A percentile compares a stretch with the other conserved stretches of the same genome.
Conservation (phyloP, 2,797 vertebrate genomes). For the Echeneis naucrates region DNA sequence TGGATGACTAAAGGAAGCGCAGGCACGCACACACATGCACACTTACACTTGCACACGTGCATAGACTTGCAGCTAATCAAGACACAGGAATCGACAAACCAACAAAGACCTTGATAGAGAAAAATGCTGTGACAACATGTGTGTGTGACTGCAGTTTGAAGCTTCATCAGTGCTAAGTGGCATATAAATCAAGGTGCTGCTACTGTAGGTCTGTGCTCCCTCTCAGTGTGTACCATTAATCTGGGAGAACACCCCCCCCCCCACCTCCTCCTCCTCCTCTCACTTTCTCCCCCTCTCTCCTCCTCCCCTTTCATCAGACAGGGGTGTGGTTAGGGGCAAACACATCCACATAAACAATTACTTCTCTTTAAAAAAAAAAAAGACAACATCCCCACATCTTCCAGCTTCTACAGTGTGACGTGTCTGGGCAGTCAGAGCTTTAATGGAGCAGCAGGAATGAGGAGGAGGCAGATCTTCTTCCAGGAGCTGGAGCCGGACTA, state of each 20-base stretch:
- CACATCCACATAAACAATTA: slow-evolving; percentile 57
- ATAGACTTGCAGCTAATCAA: slow-evolving; percentile 54
- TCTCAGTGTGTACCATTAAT: slow-evolving; percentile 90
- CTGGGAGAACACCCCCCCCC: slow-evolving; percentile 55
- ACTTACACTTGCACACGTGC: slow-evolving; percentile 9
- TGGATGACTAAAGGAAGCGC: slow-evolving; percentile 57
- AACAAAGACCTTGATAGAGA: slow-evolving; percentile 86
- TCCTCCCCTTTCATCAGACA: slow-evolving; percentile 66
- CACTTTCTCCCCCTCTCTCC: slow-evolving; percentile 38
- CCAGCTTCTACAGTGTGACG: slow-evolving; percentile 15
- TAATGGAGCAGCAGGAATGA: not conserved
- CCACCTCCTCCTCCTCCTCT: slow-evolving; percentile 16
- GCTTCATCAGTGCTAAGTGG: slow-evolving; percentile 98
- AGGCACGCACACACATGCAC: slow-evolving; percentile 46
- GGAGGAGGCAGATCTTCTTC: slow-evolving; percentile 33
- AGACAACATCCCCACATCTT: slow-evolving; percentile 15
- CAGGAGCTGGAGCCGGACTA: slow-evolving; percentile 51
- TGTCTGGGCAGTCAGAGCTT: slow-evolving; percentile 3
- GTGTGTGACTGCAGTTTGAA: slow-evolving; percentile 91
- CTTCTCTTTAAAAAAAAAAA: slow-evolving; percentile 25
- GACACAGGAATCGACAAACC: slow-evolving; percentile 70
- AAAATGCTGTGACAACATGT: slow-evolving; percentile 92
- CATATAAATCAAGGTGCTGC: slow-evolving; percentile 94
- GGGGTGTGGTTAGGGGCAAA: slow-evolving; percentile 63
- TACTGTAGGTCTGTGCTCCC: slow-evolving; percentile 85